phyloP scores from a whole-genome alignment of 2,113 vertebrate genomes.

The Zingel zingel region DNA sequence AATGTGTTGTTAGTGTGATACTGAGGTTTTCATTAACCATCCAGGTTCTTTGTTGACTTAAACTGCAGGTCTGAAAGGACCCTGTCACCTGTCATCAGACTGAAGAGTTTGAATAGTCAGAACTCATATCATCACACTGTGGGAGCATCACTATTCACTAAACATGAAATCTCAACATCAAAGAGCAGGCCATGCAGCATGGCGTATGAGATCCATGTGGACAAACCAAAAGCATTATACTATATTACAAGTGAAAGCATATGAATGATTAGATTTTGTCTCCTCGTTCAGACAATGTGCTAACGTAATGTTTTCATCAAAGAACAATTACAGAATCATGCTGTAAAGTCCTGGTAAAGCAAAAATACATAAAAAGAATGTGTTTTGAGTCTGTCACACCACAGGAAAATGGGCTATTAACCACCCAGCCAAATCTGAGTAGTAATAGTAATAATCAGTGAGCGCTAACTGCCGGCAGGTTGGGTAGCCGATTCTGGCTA shows the following conservation, averaged over 20 bases:
- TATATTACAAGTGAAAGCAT: constrained; percentile 23
- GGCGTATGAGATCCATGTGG: constrained; percentile 49
- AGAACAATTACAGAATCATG: background rate
- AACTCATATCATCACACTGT: constrained; percentile 37
- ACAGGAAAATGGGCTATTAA: too few relatives aligned
- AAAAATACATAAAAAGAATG: too few relatives aligned
- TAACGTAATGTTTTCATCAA: constrained; percentile 5
- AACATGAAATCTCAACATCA: constrained; percentile 36
- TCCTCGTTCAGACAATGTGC: constrained; percentile 1
- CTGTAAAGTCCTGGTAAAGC: background rate
- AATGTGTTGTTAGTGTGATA: background rate
- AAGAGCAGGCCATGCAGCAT: constrained; percentile 1
- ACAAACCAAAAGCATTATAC: constrained; percentile 27
- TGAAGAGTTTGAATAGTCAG: constrained; percentile 25
- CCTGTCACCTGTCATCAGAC: constrained; percentile 14
- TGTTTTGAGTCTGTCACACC: too few relatives aligned
- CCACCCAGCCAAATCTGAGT: too few relatives aligned
- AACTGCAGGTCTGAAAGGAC: constrained; percentile 1
- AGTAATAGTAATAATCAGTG: too few relatives aligned
- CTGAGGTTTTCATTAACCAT: background rate
- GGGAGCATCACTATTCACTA: constrained; percentile 10
- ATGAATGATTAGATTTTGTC: constrained; percentile 3
- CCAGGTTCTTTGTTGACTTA: constrained; percentile 2
- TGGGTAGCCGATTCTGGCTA: too few relatives aligned
- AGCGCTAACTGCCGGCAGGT: too few relatives aligned